Evolutionary conservation across 2,888 invertebrate genomes (phyloP).

Genomic region (Metalampra italica): DNA sequence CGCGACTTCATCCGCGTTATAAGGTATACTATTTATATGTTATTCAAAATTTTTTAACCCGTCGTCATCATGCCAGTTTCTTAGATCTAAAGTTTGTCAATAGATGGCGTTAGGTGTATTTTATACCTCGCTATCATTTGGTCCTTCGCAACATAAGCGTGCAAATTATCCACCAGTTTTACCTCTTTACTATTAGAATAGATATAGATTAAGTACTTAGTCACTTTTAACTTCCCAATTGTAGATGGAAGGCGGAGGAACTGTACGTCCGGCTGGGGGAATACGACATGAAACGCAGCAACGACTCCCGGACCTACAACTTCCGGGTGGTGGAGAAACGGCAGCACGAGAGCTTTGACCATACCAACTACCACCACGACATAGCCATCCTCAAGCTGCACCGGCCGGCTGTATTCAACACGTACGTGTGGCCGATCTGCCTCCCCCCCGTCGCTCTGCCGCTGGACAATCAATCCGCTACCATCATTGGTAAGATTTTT

Average conservation of each 20-base stretch:
- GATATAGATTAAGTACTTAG: too few relatives aligned
- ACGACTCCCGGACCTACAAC: constrained; percentile 85
- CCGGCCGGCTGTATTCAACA: constrained; percentile 82
- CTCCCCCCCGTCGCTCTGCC: constrained; percentile 82
- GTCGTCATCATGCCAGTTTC: too few relatives aligned
- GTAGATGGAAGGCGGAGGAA: constrained; percentile 78
- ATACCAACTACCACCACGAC: constrained; percentile 85
- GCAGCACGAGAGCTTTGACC: constrained; percentile 83
- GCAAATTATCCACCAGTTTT: too few relatives aligned
- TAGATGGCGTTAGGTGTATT: too few relatives aligned
- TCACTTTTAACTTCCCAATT: too few relatives aligned
- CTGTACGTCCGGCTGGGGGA: constrained; percentile 87
- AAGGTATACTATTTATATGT: too few relatives aligned
- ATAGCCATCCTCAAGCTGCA: constrained; percentile 85
- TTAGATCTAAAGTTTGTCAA: too few relatives aligned
- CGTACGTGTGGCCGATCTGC: constrained; percentile 91
- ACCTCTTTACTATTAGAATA: too few relatives aligned
- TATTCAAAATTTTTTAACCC: too few relatives aligned
- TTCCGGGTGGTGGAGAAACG: constrained; percentile 82
- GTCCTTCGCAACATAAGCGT: too few relatives aligned
- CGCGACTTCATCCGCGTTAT: too few relatives aligned
- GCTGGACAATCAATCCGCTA: constrained; percentile 80
- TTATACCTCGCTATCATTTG: too few relatives aligned
- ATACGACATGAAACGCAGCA: constrained; percentile 83
- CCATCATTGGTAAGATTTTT: constrained; percentile 79